These are phyloP conservation scores for Montipora cactus DNA, from an alignment of 64 coral and sea anemone genomes.

Conservation along the genomic window DNA sequence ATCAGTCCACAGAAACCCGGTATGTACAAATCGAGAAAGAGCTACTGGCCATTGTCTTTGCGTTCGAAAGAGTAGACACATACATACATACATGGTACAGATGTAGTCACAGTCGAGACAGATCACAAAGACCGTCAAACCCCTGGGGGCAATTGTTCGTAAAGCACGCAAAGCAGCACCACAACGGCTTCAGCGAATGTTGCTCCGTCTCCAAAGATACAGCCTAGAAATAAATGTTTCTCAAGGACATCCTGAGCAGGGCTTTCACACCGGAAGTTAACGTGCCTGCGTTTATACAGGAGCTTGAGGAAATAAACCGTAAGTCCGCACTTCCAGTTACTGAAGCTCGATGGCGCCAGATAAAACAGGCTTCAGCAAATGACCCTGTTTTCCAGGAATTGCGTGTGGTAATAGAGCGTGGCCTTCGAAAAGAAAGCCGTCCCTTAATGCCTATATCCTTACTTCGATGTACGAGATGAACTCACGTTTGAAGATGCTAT, in stretches of 20 bases:
- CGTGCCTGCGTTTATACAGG: neutral
- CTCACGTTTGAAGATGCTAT: neutral
- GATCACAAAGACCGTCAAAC: slow-evolving; percentile 13
- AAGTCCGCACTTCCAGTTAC: slow-evolving; percentile 17
- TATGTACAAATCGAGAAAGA: slow-evolving; percentile 38
- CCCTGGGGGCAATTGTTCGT: neutral
- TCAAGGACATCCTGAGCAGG: neutral
- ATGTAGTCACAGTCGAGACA: slow-evolving; percentile 17
- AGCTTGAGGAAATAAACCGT: slow-evolving; percentile 19
- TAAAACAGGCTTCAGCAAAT: slow-evolving; percentile 1
- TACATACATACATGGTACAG: slow-evolving; percentile 11
- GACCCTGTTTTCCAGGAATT: slow-evolving; percentile 26
- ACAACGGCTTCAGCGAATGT: neutral
- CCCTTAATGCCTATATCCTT: neutral
- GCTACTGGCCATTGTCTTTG: slow-evolving; percentile 26
- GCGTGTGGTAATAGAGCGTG: neutral
- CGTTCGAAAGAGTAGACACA: slow-evolving; percentile 13
- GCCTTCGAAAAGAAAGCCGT: slow-evolving; percentile 16
- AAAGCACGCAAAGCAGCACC: slow-evolving; percentile 7
- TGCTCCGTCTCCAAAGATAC: slow-evolving; percentile 10
- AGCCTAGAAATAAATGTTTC: slow-evolving; percentile 8
- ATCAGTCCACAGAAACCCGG: neutral
- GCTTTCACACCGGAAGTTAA: neutral
- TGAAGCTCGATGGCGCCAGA: slow-evolving; percentile 3
- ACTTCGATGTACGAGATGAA: neutral